These are phyloP conservation scores for Stegodyphus mimosarum DNA, from an alignment of 1,140 invertebrate species.

Conservation along the genomic window DNA sequence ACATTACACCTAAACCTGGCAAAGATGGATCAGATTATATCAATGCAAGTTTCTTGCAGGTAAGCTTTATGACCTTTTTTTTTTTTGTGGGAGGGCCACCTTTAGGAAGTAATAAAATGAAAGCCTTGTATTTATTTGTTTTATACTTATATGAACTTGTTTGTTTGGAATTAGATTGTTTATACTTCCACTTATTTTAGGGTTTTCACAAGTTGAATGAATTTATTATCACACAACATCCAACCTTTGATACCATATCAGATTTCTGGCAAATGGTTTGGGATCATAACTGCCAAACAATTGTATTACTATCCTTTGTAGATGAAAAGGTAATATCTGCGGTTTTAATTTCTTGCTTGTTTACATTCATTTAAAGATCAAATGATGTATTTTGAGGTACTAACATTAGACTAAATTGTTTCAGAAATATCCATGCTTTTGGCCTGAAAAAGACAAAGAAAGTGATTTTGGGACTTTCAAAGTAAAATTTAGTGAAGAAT, in stretches of 20 bases:
- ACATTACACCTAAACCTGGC: slow-evolving; percentile 92
- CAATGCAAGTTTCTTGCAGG: slow-evolving; percentile 91
- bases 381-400: too few species aligned
- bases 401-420: not conserved
- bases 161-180: not conserved
- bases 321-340: slow-evolving; percentile 56
- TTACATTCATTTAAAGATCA: not conserved
- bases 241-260: slow-evolving; percentile 79
- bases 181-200: slow-evolving; percentile 30
- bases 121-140: not conserved
- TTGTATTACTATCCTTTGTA: slow-evolving; percentile 78
- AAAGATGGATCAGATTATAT: slow-evolving; percentile 96
- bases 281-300: slow-evolving; percentile 93
- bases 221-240: slow-evolving; percentile 89
- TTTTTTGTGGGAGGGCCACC: too few species aligned
- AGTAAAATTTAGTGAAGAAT: slow-evolving; percentile 76
- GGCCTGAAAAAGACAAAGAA: slow-evolving; percentile 82
- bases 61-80: not conserved
- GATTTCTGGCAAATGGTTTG: slow-evolving; percentile 98
- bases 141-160: not conserved
- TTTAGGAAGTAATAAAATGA: too few species aligned
- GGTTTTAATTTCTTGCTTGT: not conserved
- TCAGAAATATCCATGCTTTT: slow-evolving; percentile 84
- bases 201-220: slow-evolving; percentile 65
- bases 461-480: slow-evolving; percentile 84